These are phyloP conservation scores for Hippoglossus stenolepis DNA, from an alignment of 2,113 vertebrate genomes.

Conservation along the genomic window DNA sequence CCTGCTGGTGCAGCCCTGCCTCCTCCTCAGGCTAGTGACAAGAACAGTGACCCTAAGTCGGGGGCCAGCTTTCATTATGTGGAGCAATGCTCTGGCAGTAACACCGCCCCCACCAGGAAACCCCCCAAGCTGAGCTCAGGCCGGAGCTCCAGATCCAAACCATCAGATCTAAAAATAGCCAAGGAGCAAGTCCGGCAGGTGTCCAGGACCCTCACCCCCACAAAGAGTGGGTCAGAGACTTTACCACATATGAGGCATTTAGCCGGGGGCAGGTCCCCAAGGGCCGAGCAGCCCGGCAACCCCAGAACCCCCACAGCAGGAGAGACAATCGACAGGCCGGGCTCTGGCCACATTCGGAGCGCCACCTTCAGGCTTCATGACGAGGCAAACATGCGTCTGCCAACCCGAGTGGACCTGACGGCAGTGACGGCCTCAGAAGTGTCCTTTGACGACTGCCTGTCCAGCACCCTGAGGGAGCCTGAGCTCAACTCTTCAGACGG, in stretches of 20 bases:
- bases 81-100: conserved; percentile 78
- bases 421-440: conserved; percentile 79
- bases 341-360: conserved; percentile 73
- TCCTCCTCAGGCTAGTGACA: conserved; percentile 35
- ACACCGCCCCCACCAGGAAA: conserved; percentile 79
- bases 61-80: conserved; percentile 85
- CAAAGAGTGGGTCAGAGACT: conserved; percentile 62
- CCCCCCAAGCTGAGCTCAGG: conserved; percentile 87
- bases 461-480: conserved; percentile 67
- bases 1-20: conserved; percentile 56
- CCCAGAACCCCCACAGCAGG: conserved; percentile 64
- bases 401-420: conserved; percentile 82
- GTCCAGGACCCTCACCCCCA: conserved; percentile 85
- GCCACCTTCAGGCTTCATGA: conserved; percentile 86
- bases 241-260: conserved; percentile 71
- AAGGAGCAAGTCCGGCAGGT: conserved; percentile 85
- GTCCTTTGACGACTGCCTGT: conserved; percentile 77
- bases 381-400: conserved; percentile 86
- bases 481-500: conserved; percentile 77
- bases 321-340: conserved; percentile 74
- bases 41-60: conserved; percentile 52
- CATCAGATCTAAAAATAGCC: conserved; percentile 87
- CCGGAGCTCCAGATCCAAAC: conserved; percentile 84
- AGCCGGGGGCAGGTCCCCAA: conserved; percentile 81
- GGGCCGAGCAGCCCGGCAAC: conserved; percentile 66